These are phyloP conservation scores for Poicephalus meyeri DNA, from an alignment of 2,113 vertebrate genomes.

Conservation along the genomic window DNA sequence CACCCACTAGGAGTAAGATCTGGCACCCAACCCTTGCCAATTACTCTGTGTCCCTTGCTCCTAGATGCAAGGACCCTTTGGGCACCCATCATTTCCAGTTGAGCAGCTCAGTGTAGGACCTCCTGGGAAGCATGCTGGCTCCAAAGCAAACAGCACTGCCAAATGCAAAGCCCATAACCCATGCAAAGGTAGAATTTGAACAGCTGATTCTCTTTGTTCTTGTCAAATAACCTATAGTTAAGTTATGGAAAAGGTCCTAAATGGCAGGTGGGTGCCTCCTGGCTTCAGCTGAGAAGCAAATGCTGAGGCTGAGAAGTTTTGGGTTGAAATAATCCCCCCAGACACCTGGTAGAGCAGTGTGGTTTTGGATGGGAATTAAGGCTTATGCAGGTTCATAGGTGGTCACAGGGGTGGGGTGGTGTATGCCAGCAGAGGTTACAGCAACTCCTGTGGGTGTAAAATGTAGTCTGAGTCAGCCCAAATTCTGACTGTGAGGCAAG, in stretches of 20 bases:
- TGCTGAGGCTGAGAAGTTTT: neutral
- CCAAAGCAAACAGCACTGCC: neutral
- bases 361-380: neutral
- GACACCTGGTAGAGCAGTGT: neutral
- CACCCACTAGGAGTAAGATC: no score
- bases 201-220: neutral
- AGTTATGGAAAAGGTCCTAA: neutral
- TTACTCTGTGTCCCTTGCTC: neutral
- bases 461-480: neutral
- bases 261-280: neutral
- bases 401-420: no score
- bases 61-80: neutral
- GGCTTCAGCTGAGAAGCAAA: neutral
- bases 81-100: neutral
- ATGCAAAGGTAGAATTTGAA: neutral
- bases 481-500: neutral
- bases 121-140: neutral
- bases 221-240: neutral
- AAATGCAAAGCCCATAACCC: neutral
- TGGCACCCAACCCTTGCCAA: neutral
- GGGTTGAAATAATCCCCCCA: neutral
- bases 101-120: neutral
- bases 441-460: neutral
- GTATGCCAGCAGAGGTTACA: neutral
- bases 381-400: neutral